Conservation (phyloP, 2,113 vertebrate species). For the Pipra filicauda region DNA sequence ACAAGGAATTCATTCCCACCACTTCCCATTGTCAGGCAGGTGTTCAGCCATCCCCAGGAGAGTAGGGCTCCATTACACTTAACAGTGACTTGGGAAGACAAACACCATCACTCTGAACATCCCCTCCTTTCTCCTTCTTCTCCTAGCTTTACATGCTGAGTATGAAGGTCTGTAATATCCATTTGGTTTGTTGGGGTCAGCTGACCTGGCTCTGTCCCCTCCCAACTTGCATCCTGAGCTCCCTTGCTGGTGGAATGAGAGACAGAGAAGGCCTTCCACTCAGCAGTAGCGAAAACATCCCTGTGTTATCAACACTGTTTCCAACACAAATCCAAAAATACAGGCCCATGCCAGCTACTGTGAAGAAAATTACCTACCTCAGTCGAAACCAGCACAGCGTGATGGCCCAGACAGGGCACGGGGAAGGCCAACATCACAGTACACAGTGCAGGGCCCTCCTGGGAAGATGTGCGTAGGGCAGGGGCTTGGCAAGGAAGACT, state of each 20-base stretch:
- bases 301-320: not conserved
- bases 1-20: not conserved
- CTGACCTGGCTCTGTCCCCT: not conserved
- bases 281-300: not conserved
- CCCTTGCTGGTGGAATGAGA: not conserved
- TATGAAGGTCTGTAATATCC: not conserved
- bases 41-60: not conserved
- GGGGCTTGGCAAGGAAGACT: not conserved
- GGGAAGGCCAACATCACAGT: accelerated
- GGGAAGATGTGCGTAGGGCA: accelerated
- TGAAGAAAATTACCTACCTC: not conserved
- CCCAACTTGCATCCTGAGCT: not conserved
- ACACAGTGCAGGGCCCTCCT: not conserved
- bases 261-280: not conserved
- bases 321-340: not conserved
- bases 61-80: not conserved
- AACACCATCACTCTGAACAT: not conserved
- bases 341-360: not conserved
- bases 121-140: not conserved
- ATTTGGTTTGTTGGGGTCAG: not conserved
- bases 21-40: not conserved
- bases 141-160: not conserved
- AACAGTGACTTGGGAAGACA: not conserved
- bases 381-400: not conserved
- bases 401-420: no score